Percentiles rank a stretch among this genome's conserved stretches.
Conservation (phyloP, 2,113 vertebrate genomes). For the Petroica traversi region DNA sequence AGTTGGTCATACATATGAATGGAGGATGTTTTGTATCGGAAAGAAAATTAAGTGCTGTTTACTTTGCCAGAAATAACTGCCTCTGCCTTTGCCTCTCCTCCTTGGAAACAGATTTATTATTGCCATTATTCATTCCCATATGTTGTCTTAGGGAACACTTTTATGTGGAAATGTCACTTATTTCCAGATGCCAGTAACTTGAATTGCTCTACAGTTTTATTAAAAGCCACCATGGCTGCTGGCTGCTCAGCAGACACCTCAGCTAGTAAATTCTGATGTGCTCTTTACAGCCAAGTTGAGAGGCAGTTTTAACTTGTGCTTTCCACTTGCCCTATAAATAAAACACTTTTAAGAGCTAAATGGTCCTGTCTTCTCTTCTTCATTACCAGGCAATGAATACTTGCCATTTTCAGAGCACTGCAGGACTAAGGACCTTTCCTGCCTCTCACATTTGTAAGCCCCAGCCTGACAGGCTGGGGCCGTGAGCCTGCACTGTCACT, state of each 20-base stretch:
- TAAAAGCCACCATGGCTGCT: slow-evolving; percentile 16
- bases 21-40: neutral
- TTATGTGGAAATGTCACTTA: slow-evolving; percentile 41
- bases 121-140: slow-evolving; percentile 19
- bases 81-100: neutral
- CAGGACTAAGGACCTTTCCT: neutral
- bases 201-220: slow-evolving; percentile 44
- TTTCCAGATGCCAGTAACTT: slow-evolving; percentile 30
- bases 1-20: neutral
- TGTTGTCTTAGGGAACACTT: slow-evolving; percentile 10
- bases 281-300: neutral
- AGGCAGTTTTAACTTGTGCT: neutral
- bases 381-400: neutral
- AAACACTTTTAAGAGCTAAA: slow-evolving; percentile 22
- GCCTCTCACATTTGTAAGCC: neutral
- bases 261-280: slow-evolving; percentile 1
- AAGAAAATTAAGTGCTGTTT: slow-evolving; percentile 26
- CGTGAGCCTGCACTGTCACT: accelerated
- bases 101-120: slow-evolving; percentile 35
- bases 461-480: neutral
- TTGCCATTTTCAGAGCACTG: neutral
- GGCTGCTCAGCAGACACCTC: slow-evolving; percentile 13
- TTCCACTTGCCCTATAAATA: slow-evolving; percentile 17
- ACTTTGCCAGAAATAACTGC: slow-evolving; percentile 18
- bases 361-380: neutral